These are phyloP conservation scores for Lithophane semibrunnea DNA, from an alignment of 2,888 invertebrate genomes.

Conservation along the genomic window DNA sequence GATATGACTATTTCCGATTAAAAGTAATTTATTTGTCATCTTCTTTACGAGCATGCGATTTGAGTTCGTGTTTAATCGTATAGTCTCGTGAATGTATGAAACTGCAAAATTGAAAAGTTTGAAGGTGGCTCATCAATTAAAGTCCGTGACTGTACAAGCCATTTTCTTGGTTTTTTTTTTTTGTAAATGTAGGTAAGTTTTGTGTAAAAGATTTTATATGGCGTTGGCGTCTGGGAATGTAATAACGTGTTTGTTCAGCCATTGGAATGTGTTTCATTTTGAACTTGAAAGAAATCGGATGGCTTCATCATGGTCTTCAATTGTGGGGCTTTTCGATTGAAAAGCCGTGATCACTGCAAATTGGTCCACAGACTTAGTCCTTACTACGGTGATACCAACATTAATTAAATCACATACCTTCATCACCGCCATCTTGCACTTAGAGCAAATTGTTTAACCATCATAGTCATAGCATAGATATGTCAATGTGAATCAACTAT, in stretches of 20 bases:
- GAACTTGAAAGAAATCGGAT: constrained; percentile 15
- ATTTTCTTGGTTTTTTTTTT: constrained; percentile 39
- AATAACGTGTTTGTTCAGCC: constrained; percentile 55
- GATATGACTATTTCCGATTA: too few species aligned
- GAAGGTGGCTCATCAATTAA: too few species aligned
- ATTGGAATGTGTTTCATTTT: constrained; percentile 55
- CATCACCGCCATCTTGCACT: not conserved
- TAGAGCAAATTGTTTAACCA: not conserved
- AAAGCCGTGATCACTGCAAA: not conserved
- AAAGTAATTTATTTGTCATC: too few species aligned
- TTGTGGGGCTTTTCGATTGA: not conserved
- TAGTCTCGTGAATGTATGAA: too few species aligned
- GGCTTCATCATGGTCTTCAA: constrained; percentile 15
- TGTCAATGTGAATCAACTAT: not conserved
- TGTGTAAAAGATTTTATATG: constrained; percentile 32
- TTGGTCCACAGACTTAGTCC: not conserved
- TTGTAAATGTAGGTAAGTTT: constrained; percentile 34
- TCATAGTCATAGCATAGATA: not conserved
- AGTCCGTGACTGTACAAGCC: too few species aligned
- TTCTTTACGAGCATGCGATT: too few species aligned
- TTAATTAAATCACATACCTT: not conserved
- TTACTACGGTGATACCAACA: not conserved
- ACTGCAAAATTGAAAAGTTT: too few species aligned
- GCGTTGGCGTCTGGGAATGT: constrained; percentile 42
- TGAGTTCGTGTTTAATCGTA: too few species aligned